phyloP scores from a whole-genome alignment of 2,888 invertebrate species.

The Matsumyia berberina region DNA sequence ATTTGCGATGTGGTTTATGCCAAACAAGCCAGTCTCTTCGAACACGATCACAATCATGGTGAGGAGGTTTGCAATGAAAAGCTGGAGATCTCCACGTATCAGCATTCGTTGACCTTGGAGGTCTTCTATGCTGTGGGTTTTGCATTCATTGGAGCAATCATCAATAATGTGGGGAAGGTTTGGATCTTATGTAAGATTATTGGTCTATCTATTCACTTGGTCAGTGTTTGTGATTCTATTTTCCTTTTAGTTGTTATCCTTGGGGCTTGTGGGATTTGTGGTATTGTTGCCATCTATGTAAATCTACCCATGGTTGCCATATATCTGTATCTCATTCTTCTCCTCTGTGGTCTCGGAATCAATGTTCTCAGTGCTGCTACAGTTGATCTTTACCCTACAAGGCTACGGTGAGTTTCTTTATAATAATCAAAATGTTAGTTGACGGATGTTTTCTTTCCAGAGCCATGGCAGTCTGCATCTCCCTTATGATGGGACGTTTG shows the following conservation, averaged over 20 bases:
- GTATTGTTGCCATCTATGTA: conserved; percentile 78
- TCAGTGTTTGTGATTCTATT: neutral
- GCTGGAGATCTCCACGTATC: conserved; percentile 80
- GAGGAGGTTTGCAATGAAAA: conserved; percentile 78
- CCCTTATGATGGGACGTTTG: conserved; percentile 85
- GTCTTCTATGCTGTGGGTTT: conserved; percentile 80
- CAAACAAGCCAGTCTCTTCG: conserved; percentile 74
- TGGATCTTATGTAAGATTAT: conserved; percentile 79
- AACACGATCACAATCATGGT: conserved; percentile 9
- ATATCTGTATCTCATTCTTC: conserved; percentile 79
- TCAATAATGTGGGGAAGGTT: conserved; percentile 80
- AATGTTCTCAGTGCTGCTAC: conserved; percentile 81
- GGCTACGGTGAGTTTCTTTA: conserved; percentile 79
- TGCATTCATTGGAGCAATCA: conserved; percentile 79
- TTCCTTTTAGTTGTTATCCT: conserved; percentile 77
- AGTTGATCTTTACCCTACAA: conserved; percentile 82
- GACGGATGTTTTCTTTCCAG: conserved; percentile 76
- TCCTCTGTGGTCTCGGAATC: conserved; percentile 80
- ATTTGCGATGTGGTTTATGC: conserved; percentile 80
- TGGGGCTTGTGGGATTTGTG: conserved; percentile 78
- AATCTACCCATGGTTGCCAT: conserved; percentile 79
- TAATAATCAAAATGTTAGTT: neutral
- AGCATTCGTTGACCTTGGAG: conserved; percentile 80
- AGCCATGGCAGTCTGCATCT: conserved; percentile 86
- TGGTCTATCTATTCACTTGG: neutral